These are phyloP conservation scores for Coracias cyanogaster DNA, from an alignment of 2,797 vertebrate genomes.

Conservation along the genomic window DNA sequence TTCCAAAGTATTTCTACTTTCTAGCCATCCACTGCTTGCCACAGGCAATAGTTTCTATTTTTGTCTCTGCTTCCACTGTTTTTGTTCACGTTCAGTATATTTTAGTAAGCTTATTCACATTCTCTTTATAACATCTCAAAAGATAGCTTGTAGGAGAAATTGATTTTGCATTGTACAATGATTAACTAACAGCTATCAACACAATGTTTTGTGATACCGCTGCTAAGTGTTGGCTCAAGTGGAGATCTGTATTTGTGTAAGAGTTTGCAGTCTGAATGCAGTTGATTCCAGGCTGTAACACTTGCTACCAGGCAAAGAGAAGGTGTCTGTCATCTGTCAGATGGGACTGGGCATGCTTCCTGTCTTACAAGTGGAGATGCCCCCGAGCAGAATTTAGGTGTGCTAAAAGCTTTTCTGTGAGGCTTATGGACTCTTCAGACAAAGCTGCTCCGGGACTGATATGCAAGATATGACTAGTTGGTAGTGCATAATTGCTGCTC, in stretches of 20 bases:
- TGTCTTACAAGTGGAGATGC: neutral
- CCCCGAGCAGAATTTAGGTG: neutral
- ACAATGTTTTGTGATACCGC: neutral
- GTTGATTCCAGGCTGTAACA: neutral
- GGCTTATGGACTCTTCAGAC: neutral
- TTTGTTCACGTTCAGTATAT: neutral
- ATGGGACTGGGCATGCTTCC: neutral
- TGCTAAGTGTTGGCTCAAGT: neutral
- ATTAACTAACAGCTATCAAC: conserved; percentile 2
- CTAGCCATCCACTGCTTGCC: neutral
- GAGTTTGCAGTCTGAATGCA: neutral
- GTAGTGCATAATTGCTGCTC: neutral
- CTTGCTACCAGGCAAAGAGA: neutral
- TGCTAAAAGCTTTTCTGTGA: neutral
- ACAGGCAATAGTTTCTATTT: neutral
- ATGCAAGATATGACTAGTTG: neutral
- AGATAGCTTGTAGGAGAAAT: neutral
- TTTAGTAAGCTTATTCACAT: neutral
- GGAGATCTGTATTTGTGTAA: conserved; percentile 4
- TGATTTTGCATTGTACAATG: neutral
- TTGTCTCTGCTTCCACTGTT: neutral
- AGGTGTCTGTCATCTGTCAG: neutral
- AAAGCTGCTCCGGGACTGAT: neutral
- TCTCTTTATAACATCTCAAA: neutral
- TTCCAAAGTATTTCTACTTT: neutral